Conservation (phyloP, 1,140 invertebrate species). For the Lordiphosa collinella region DNA sequence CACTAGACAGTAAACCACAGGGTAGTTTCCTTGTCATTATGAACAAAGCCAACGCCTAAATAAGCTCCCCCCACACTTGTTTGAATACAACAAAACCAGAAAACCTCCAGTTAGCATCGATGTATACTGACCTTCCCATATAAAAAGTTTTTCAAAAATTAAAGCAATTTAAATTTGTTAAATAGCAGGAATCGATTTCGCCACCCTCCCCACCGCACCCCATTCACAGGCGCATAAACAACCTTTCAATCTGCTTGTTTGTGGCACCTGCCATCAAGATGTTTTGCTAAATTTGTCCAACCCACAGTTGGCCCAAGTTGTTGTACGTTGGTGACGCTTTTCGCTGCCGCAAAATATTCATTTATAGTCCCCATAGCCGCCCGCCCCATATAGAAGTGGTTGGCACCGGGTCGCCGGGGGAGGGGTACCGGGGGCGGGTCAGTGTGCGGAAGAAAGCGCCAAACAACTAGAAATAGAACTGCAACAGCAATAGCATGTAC, state of each 20-base stretch:
- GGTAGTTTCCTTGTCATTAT: too few species aligned
- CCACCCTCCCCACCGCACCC: too few species aligned
- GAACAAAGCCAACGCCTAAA: too few species aligned
- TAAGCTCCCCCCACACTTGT: too few species aligned
- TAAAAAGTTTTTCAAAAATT: too few species aligned
- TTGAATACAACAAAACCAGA: too few species aligned
- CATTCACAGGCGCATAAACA: too few species aligned
- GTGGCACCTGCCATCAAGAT: constrained; percentile 49
- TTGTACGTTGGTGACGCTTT: constrained; percentile 47
- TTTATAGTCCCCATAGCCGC: constrained; percentile 31
- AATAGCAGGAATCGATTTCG: too few species aligned
- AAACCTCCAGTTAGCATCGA: too few species aligned
- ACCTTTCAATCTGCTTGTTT: constrained; percentile 34
- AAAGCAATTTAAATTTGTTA: too few species aligned
- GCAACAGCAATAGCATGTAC: constrained; percentile 34
- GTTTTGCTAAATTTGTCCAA: constrained; percentile 44
- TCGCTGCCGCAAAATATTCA: constrained; percentile 66
- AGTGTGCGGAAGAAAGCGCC: constrained; percentile 39
- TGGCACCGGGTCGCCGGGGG: background rate
- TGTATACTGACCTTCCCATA: too few species aligned
- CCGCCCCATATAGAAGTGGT: background rate
- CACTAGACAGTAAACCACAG: too few species aligned
- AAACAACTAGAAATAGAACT: constrained; percentile 70
- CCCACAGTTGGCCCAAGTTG: background rate
- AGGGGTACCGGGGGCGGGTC: background rate